Evolutionary conservation across 2,888 invertebrate genomes (phyloP).

Genomic region (Stenurella melanura): DNA sequence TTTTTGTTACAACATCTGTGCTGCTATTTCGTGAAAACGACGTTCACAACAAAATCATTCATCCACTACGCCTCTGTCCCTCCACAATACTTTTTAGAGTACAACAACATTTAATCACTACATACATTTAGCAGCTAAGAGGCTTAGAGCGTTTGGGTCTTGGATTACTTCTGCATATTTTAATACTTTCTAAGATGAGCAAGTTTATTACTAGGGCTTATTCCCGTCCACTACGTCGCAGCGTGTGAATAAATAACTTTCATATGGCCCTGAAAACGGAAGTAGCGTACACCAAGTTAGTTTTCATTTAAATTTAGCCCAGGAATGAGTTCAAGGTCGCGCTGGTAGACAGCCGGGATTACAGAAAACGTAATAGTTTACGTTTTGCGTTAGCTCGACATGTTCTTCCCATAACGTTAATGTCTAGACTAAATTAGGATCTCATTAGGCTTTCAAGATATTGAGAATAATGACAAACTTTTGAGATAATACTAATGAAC

Average conservation of each 20-base stretch:
- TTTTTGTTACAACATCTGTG: too few species aligned
- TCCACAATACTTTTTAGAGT: too few species aligned
- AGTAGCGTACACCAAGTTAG: constrained; percentile 5
- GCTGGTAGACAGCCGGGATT: not conserved
- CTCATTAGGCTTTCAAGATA: too few species aligned
- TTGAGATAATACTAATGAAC: too few species aligned
- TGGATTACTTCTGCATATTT: not conserved
- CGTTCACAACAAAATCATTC: too few species aligned
- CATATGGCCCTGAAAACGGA: not conserved
- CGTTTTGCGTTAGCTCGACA: too few species aligned
- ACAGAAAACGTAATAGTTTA: not conserved
- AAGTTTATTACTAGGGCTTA: not conserved
- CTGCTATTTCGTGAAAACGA: too few species aligned
- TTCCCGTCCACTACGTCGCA: not conserved
- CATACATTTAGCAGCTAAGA: not conserved
- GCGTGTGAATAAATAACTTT: not conserved
- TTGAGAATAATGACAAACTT: too few species aligned
- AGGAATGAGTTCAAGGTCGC: not conserved
- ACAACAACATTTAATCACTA: too few species aligned
- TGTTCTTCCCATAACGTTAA: too few species aligned
- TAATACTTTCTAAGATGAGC: not conserved
- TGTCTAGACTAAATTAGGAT: too few species aligned
- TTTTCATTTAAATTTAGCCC: constrained; percentile 16
- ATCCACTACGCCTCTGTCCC: too few species aligned
- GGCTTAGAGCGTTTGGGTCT: not conserved